These are phyloP conservation scores for Clostera curtula DNA, from an alignment of 2,888 invertebrate species.

Conservation along the genomic window DNA sequence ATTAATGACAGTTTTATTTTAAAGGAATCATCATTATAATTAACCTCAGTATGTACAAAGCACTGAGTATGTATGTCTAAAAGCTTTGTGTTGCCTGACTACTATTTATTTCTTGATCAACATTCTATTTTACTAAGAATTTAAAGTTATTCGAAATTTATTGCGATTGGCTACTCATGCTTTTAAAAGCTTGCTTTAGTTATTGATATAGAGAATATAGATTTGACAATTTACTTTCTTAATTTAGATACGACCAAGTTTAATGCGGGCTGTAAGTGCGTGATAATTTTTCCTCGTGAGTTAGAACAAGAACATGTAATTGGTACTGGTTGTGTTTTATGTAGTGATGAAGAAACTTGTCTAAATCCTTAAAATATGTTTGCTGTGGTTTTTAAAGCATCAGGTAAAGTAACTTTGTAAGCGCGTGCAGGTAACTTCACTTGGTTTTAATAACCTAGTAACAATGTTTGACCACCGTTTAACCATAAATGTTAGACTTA, in stretches of 20 bases:
- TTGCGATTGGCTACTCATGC: constrained; percentile 42
- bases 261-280: no score
- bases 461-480: no score
- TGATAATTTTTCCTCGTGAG: constrained; percentile 26
- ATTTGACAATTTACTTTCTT: no score
- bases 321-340: constrained; percentile 17
- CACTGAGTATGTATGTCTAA: constrained; percentile 23
- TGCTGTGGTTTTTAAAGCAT: constrained; percentile 37
- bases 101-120: constrained; percentile 19
- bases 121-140: constrained; percentile 16
- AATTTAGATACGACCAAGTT: no score
- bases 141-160: constrained; percentile 12
- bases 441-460: no score
- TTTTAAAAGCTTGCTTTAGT: constrained; percentile 36
- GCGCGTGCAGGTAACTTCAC: no score
- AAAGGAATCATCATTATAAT: background rate
- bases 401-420: constrained; percentile 36
- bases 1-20: constrained; percentile 20
- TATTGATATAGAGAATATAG: constrained; percentile 6
- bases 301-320: constrained; percentile 24
- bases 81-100: constrained; percentile 27
- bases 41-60: constrained; percentile 23
- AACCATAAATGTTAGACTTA: constrained; percentile 18
- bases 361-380: constrained; percentile 29
- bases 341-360: constrained; percentile 24